These are phyloP conservation scores for Choloepus didactylus DNA, from an alignment of 2,797 vertebrate genomes.

Conservation along the genomic window DNA sequence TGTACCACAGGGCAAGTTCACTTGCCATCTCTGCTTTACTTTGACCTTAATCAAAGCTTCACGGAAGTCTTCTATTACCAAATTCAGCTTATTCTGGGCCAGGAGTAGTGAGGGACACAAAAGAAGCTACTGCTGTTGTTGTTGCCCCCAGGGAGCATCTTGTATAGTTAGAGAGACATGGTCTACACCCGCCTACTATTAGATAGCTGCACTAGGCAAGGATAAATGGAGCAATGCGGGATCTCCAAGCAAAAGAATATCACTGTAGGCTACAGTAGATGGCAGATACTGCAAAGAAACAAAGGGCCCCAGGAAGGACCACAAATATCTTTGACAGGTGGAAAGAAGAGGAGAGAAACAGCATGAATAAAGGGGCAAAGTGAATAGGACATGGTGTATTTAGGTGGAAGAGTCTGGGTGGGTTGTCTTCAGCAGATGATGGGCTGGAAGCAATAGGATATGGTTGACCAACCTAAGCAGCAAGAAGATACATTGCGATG, in stretches of 20 bases:
- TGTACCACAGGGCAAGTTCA: background rate
- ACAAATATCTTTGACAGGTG: background rate
- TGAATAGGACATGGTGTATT: background rate
- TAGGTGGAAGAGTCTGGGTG: background rate
- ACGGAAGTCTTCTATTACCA: background rate
- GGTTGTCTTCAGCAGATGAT: background rate
- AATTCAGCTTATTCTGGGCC: background rate
- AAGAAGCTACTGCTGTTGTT: background rate
- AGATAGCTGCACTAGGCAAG: background rate
- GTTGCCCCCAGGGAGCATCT: background rate
- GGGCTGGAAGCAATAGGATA: background rate
- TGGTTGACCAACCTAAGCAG: background rate
- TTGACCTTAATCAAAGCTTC: background rate
- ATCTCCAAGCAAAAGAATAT: background rate
- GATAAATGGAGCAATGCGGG: background rate
- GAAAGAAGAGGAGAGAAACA: background rate
- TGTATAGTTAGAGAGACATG: background rate
- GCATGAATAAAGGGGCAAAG: background rate
- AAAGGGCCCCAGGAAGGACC: background rate
- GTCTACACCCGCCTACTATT: background rate
- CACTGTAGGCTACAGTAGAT: background rate
- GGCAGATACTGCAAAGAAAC: background rate
- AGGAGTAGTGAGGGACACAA: conserved; percentile 13
- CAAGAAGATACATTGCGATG: background rate
- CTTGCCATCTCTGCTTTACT: background rate